Evolutionary conservation across 1,140 invertebrate species (phyloP).

Genomic region (Drosophila yakuba): DNA sequence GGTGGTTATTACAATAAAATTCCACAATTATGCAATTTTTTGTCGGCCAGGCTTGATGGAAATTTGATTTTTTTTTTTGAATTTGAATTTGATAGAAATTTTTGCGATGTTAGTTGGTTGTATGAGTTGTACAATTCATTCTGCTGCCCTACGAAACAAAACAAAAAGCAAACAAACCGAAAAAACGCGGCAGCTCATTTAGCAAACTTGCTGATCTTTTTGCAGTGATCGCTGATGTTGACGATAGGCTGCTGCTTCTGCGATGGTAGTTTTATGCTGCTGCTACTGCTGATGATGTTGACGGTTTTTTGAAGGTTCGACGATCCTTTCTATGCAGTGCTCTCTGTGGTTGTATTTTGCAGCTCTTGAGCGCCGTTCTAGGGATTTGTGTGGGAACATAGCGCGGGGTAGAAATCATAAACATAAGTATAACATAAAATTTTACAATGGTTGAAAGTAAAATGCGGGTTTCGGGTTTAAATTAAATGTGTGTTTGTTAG

Average conservation of each 20-base stretch:
- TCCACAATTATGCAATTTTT: conserved; percentile 52
- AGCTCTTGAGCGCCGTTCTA: conserved; percentile 83
- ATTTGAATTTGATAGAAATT: conserved; percentile 44
- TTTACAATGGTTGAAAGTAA: conserved; percentile 11
- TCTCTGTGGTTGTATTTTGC: conserved; percentile 84
- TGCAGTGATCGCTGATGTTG: conserved; percentile 27
- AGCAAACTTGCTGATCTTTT: conserved; percentile 36
- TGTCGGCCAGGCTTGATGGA: conserved; percentile 28
- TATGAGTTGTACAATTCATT: conserved; percentile 29
- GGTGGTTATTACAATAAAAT: conserved; percentile 48
- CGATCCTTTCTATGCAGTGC: conserved; percentile 74
- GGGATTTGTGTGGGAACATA: conserved; percentile 4
- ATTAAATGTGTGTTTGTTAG: conserved; percentile 25
- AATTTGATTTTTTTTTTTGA: conserved; percentile 13
- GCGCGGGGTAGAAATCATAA: conserved; percentile 40
- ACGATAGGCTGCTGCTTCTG: conserved; percentile 22
- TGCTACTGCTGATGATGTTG: conserved; percentile 28
- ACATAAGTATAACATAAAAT: conserved; percentile 30
- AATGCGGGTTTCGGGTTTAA: conserved; percentile 16
- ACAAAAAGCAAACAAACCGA: conserved; percentile 63
- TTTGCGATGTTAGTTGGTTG: conserved; percentile 13
- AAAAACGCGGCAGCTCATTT: conserved; percentile 52
- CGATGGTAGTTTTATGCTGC: conserved; percentile 15
- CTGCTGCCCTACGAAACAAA: conserved; percentile 37
- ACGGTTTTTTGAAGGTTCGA: conserved; percentile 34